Base-by-base conservation (phyloP, 2,888 invertebrate species). In the Cotesia congregata region DNA sequence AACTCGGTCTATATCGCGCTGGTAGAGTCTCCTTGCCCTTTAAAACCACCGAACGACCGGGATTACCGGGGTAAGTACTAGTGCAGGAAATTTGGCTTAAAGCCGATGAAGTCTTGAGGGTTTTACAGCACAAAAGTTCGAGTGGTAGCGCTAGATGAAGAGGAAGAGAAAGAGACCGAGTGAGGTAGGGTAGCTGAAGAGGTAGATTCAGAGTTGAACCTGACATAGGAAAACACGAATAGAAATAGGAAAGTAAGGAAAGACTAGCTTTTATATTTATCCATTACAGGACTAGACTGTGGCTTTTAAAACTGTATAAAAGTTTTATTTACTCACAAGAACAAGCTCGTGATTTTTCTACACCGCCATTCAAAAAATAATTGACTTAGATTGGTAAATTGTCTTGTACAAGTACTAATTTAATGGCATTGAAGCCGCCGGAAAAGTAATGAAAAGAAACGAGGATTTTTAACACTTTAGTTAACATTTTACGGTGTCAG, bases 11-110 rank as follows among this genome's bases (percentile, higher is more conserved):
- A 50, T 50, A 50, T 50, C 76, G 40, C 67, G 61, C 67, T 60
- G 72, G 41, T 73, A 64, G 71, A 67, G 61, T 59, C 65, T 40
- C 74, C 74, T 75, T 77, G 76, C 68, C 80, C 65, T 80, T 50
- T 78, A 80, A 80, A 80, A 79, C 79, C 80, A 77, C 80, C 78
- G 77, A 84, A 83, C 80, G 82, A 79, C 80, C 79, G 77, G 82
- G 84, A 84, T 84, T 83, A 84, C 83, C 77, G 75, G 76, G 78
- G 82, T 82, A 81, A 84, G 84, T 83, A 83, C 81, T 82, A 73
- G 77, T 73, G 73, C 82, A 75, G 78, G 80, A 80, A 82, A 83
- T 84, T 83, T 80, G 76, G 80, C 79, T 79, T 73, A 74, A 72
- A 79, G 80, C 78, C 79, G 80, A 80, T 80, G 78, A 79, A 79